Evolutionary conservation across 2,888 invertebrate genomes (phyloP).

Genomic region (Pterostichus madidus): DNA sequence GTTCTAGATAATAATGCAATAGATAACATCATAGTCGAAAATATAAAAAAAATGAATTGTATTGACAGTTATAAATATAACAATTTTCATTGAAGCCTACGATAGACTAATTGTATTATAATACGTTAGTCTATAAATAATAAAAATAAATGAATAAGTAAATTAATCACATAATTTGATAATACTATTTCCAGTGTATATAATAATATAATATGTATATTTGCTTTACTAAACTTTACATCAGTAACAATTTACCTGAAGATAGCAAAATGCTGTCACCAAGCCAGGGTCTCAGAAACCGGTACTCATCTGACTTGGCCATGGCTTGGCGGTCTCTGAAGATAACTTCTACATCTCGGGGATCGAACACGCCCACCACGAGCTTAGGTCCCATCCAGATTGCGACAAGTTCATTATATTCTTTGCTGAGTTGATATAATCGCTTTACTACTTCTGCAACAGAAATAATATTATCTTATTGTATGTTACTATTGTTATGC

Average conservation of each 20-base stretch:
- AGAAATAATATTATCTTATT: neutral
- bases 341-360: constrained; percentile 70
- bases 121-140: no score
- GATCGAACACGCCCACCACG: constrained; percentile 68
- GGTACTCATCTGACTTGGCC: constrained; percentile 70
- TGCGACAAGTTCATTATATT: constrained; percentile 68
- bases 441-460: constrained; percentile 66
- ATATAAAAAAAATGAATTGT: no score
- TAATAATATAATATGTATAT: no score
- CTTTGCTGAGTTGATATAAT: constrained; percentile 51
- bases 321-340: constrained; percentile 68
- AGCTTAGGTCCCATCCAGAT: constrained; percentile 70
- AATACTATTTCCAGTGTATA: no score
- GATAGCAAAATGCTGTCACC: constrained; percentile 70
- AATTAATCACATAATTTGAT: no score
- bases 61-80: no score
- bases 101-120: no score
- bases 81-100: no score
- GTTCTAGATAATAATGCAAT: no score
- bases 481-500: neutral
- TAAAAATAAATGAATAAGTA: no score
- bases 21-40: no score
- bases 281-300: constrained; percentile 70
- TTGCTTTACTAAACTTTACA: no score
- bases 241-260: constrained; percentile 65